Percentiles rank a stretch among this genome's conserved stretches.
phyloP scores from a whole-genome alignment of 2,113 vertebrate species.

The Thomomys bottae region DNA sequence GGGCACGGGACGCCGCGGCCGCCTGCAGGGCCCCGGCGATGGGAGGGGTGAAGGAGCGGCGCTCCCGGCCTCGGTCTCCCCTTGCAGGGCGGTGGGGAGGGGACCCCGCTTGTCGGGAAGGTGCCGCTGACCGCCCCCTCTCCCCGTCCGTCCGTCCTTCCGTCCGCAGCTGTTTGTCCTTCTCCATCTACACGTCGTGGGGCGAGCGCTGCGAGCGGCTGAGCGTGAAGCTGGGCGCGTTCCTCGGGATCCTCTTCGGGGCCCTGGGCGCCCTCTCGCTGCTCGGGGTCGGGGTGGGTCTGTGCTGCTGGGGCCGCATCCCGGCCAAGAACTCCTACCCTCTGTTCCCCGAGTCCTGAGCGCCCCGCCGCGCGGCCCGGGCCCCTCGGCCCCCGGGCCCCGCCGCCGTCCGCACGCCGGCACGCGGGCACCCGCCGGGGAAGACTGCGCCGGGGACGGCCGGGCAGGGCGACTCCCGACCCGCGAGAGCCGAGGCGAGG shows the following conservation, averaged over 20 bases:
- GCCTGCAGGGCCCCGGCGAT: too few relatives aligned
- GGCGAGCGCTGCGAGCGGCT: constrained; percentile 75
- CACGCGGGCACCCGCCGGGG: background rate
- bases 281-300: constrained; percentile 6
- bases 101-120: background rate
- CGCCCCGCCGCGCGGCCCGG: background rate
- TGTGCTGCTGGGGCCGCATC: background rate
- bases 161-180: constrained; percentile 11
- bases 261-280: constrained; percentile 71
- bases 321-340: background rate
- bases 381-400: constrained; percentile 37
- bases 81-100: too few relatives aligned
- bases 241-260: constrained; percentile 83
- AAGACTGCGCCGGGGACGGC: background rate
- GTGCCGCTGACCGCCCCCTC: background rate
- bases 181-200: constrained; percentile 61
- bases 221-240: constrained; percentile 72
- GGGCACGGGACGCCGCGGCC: too few relatives aligned
- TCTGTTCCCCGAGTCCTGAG: constrained; percentile 4
- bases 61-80: too few relatives aligned
- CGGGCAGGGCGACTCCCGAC: background rate
- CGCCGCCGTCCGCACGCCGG: background rate
- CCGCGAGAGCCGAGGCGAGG: background rate
- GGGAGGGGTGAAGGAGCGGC: too few relatives aligned
- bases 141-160: background rate